Evolutionary conservation across 53 echinoderm and acorn worm genomes (phyloP), one percentile per base, ranked within the genome.

Genomic region (Astropecten irregularis): DNA sequence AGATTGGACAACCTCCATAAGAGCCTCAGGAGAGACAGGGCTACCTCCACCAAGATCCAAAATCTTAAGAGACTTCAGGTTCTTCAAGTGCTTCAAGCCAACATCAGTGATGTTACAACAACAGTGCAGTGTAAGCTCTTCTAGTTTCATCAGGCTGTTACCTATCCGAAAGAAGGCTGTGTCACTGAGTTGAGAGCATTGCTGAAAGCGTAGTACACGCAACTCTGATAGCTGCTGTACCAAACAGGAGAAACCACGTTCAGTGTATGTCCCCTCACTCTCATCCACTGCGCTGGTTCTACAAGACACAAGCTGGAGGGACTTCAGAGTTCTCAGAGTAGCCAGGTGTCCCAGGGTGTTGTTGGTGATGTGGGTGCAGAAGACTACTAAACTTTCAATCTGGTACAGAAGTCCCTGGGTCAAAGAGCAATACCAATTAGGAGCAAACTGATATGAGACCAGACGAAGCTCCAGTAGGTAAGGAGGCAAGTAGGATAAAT

Each of bases 111-210:
- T 48, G 62, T 79, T 79, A 34, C 62, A 61, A 48, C 79, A 79
- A 48, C 29, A 79, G 79, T 79, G 79, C 62, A 79, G 46, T 7
- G 79, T 79, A 28, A 79, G 48, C 60, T 79, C 79, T 15, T 79
- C 62, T 46, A 79, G 79, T 19, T 79, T 79, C 47, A 18, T 47
- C 79, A 79, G 62, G 79, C 79, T 79, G 79, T 39, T 62, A n/a
- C 79, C 79, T 3, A 79, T 62, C 62, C 46, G 40, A 48, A 29
- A 79, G 62, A 79, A 79, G 34, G 79, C 79, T 1, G 79, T 79
- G 79, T 79, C 79, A 46, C 61, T 79, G 79, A 79, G 60, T 33
- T 79, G 79, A 6, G 79, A 44, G 62, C 79, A 79, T 46, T 79
- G 79, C 62, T 79, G 79, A 21, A 79, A 79, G 61, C 79, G 79